Conservation (phyloP, 2,113 vertebrate species). For the Pristiophorus japonicus region DNA sequence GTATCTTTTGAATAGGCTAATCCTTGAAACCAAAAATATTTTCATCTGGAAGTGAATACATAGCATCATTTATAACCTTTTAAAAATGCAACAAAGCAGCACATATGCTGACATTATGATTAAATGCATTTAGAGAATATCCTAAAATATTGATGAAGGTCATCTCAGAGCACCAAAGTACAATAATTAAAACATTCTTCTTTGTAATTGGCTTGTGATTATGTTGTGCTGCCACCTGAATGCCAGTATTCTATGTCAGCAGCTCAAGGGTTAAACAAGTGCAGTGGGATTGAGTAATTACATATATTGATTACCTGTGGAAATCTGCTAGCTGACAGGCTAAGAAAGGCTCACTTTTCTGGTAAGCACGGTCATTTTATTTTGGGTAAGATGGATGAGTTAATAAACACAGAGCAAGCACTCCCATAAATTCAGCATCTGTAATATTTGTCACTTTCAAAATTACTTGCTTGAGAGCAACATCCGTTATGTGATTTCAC, state of each 20-base stretch:
- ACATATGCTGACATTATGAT: constrained; percentile 36
- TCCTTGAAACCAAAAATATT: background rate
- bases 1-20: constrained; percentile 19
- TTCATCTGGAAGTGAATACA: constrained; percentile 19
- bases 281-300: constrained; percentile 54
- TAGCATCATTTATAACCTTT: constrained; percentile 29
- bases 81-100: constrained; percentile 31
- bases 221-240: constrained; percentile 39
- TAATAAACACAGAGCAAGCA: constrained; percentile 63
- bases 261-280: constrained; percentile 54
- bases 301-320: constrained; percentile 60
- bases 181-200: constrained; percentile 42
- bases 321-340: constrained; percentile 49
- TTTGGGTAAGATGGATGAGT: constrained; percentile 64
- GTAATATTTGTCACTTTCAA: constrained; percentile 64
- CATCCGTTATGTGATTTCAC: constrained; percentile 60
- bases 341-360: constrained; percentile 54
- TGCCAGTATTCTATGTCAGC: constrained; percentile 32
- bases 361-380: constrained; percentile 52
- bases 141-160: constrained; percentile 42
- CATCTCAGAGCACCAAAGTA: constrained; percentile 35
- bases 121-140: constrained; percentile 40
- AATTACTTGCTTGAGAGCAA: constrained; percentile 58
- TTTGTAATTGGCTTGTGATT: constrained; percentile 46
- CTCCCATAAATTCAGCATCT: constrained; percentile 64